Conservation (phyloP, 2,113 vertebrate genomes). For the Baryphthengus martii region DNA sequence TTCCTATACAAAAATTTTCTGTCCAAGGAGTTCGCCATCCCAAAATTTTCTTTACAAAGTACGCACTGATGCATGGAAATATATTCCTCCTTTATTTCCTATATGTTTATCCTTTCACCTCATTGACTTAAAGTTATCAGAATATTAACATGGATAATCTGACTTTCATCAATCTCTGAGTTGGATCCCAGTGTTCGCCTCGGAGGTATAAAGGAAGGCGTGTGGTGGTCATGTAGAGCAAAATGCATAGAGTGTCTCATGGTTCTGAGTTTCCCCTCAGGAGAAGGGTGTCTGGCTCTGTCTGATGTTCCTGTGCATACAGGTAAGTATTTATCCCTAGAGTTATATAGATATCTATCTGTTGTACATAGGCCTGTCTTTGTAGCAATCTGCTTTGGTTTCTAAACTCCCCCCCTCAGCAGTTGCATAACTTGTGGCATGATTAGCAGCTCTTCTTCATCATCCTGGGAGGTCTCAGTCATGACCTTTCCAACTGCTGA, state of each 20-base stretch:
- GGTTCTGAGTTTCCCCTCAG: slow-evolving; percentile 47
- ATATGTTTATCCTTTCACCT: background rate
- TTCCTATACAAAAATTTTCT: background rate
- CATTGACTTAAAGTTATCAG: background rate
- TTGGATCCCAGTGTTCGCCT: background rate
- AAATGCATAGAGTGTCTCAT: background rate
- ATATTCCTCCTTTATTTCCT: background rate
- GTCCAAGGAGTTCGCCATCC: background rate
- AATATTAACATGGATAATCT: background rate
- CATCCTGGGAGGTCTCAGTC: slow-evolving; percentile 59
- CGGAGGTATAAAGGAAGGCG: background rate
- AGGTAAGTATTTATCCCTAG: slow-evolving; percentile 59
- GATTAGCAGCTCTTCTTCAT: slow-evolving; percentile 42
- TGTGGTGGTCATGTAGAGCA: slow-evolving; percentile 44
- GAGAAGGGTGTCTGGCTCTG: slow-evolving; percentile 51
- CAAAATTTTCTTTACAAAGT: background rate
- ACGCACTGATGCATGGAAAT: background rate
- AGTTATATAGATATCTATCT: slow-evolving; percentile 60
- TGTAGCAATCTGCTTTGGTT: slow-evolving; percentile 34
- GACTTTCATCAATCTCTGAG: background rate
- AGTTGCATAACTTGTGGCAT: slow-evolving; percentile 40
- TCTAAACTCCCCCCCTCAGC: background rate
- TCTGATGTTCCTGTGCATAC: slow-evolving; percentile 58
- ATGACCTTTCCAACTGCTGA: slow-evolving; percentile 42
- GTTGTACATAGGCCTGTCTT: slow-evolving; percentile 23